A percentile compares a stretch with the other conserved stretches of the same genome.
phyloP scores from a whole-genome alignment of 2,888 invertebrate genomes.

The Cancer borealis region DNA sequence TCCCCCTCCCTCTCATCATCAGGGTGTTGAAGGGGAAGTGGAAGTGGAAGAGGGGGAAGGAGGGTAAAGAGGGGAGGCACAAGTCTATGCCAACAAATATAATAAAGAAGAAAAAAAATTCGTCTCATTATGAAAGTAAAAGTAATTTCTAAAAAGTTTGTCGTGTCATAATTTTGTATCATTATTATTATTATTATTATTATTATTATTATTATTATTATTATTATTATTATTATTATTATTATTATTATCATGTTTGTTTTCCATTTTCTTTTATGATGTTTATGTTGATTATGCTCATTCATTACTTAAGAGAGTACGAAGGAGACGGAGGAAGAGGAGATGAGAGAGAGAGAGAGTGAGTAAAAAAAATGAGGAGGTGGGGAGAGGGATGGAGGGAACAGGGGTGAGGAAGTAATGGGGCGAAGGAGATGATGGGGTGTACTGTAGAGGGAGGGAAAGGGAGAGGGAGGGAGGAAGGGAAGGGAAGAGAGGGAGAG shows the following conservation, averaged over 20 bases:
- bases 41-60: neutral
- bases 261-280: neutral
- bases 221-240: no score
- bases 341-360: neutral
- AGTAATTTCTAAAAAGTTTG: neutral
- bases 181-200: no score
- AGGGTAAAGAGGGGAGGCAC: neutral
- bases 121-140: neutral
- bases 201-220: no score
- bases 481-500: neutral
- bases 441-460: slow-evolving; percentile 8
- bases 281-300: neutral
- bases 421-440: slow-evolving; percentile 12
- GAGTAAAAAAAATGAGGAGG: neutral
- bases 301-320: neutral
- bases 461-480: neutral
- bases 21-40: slow-evolving; percentile 2
- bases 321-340: no score
- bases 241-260: no score
- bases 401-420: neutral
- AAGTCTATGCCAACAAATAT: slow-evolving; percentile 17
- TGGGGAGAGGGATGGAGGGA: neutral
- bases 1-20: neutral
- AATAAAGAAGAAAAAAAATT: neutral
- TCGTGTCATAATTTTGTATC: no score